A percentile compares a stretch with the other conserved stretches of the same genome.
phyloP scores from a whole-genome alignment of 2,888 invertebrate genomes.

The Xanthorhoe spadicearia region DNA sequence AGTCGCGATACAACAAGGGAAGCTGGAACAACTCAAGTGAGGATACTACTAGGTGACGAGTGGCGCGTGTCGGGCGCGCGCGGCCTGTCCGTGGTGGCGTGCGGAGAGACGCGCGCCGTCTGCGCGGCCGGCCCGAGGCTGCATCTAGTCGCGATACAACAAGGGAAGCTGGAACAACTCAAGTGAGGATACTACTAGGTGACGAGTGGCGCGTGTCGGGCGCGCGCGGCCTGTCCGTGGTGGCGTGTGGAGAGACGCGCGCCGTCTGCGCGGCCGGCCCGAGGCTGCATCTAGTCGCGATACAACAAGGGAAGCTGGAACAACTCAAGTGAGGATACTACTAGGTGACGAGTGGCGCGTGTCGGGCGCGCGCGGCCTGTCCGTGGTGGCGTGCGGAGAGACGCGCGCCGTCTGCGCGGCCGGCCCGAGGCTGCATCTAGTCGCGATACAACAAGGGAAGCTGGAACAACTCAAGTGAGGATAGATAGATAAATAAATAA shows the following conservation, averaged over 20 bases:
- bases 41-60: slow-evolving; percentile 30
- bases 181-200: background rate
- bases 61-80: slow-evolving; percentile 91
- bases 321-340: slow-evolving; percentile 26
- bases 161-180: slow-evolving; percentile 46
- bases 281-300: slow-evolving; percentile 80
- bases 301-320: slow-evolving; percentile 49
- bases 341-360: slow-evolving; percentile 85
- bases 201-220: slow-evolving; percentile 87
- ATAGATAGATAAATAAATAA: background rate
- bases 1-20: slow-evolving; percentile 50
- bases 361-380: slow-evolving; percentile 91
- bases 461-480: slow-evolving; percentile 44
- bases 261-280: slow-evolving; percentile 96
- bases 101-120: slow-evolving; percentile 89
- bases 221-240: slow-evolving; percentile 94
- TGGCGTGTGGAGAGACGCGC: slow-evolving; percentile 89
- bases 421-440: slow-evolving; percentile 88
- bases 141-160: slow-evolving; percentile 58
- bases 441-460: slow-evolving; percentile 49
- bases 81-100: slow-evolving; percentile 95
- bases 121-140: slow-evolving; percentile 95
- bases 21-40: slow-evolving; percentile 47
- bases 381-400: slow-evolving; percentile 93
- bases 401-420: slow-evolving; percentile 93